Evolutionary conservation across 2,888 invertebrate species (phyloP).

Genomic region (Malacosoma neustria): DNA sequence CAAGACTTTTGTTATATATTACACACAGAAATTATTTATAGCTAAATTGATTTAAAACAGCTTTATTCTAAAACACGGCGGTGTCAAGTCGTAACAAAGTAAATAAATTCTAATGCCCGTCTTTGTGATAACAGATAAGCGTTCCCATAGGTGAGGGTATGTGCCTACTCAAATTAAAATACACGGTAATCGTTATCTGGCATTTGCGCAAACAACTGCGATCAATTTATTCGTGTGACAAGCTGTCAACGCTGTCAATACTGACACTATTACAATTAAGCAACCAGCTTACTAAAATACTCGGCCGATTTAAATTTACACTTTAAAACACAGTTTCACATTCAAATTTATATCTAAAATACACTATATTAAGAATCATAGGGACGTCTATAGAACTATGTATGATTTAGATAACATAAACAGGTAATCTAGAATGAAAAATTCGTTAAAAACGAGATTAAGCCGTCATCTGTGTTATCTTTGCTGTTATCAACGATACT

Average conservation of each 20-base stretch:
- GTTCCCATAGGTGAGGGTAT: conserved; percentile 40
- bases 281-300: conserved; percentile 54
- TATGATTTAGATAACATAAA: conserved; percentile 23
- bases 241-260: conserved; percentile 61
- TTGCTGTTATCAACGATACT: conserved; percentile 46
- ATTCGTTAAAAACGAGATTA: conserved; percentile 70
- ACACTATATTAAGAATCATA: conserved; percentile 17
- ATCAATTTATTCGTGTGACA: conserved; percentile 70
- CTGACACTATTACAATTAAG: conserved; percentile 70
- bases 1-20: too few species aligned
- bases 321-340: conserved; percentile 17
- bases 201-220: conserved; percentile 67
- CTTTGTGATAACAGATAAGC: conserved; percentile 29
- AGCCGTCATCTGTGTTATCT: conserved; percentile 69
- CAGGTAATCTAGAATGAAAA: conserved; percentile 48
- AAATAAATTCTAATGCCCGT: not conserved
- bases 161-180: conserved; percentile 55
- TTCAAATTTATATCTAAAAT: conserved; percentile 33
- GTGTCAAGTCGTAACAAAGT: not conserved
- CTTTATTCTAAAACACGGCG: too few species aligned
- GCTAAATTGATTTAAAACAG: too few species aligned
- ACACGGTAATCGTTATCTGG: conserved; percentile 61
- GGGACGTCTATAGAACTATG: conserved; percentile 6
- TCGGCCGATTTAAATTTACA: conserved; percentile 39
- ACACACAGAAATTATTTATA: too few species aligned